phyloP scores from a whole-genome alignment of 2,888 invertebrate genomes.

The Dicyrtoma fusca region DNA sequence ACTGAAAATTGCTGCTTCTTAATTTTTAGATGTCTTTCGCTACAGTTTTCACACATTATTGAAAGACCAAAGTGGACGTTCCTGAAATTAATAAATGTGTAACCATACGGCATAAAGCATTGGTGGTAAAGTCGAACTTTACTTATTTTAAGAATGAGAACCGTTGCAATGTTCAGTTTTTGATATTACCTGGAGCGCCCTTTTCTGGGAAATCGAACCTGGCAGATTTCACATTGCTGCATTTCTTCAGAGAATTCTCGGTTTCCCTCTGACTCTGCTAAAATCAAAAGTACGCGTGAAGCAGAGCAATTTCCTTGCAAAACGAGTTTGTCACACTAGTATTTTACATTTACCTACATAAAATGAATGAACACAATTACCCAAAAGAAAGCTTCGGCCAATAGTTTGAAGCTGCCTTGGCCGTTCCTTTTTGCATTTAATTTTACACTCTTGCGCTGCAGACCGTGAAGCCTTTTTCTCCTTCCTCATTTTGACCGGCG shows the following conservation, averaged over 20 bases:
- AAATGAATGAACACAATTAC: not conserved
- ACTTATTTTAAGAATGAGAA: not conserved
- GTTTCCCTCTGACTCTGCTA: conserved; percentile 56
- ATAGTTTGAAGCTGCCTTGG: conserved; percentile 50
- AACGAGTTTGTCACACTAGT: not conserved
- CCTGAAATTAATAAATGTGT: too few relatives aligned
- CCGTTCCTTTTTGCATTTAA: conserved; percentile 42
- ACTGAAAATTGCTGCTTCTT: conserved; percentile 57
- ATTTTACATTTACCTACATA: too few relatives aligned
- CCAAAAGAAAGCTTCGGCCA: conserved; percentile 51
- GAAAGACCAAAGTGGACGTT: conserved; percentile 55
- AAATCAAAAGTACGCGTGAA: too few relatives aligned
- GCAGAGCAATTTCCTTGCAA: not conserved
- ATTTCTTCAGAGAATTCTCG: conserved; percentile 57
- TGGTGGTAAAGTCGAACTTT: too few relatives aligned
- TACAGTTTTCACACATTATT: conserved; percentile 86
- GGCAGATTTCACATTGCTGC: conserved; percentile 55
- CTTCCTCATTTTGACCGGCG: conserved; percentile 41
- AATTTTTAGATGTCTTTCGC: conserved; percentile 71
- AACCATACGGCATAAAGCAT: too few relatives aligned
- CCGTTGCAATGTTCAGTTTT: conserved; percentile 8
- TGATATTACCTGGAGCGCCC: conserved; percentile 38
- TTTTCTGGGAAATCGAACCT: conserved; percentile 43
- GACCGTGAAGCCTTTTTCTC: conserved; percentile 41
- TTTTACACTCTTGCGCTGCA: conserved; percentile 10